phyloP scores from a whole-genome alignment of 2,113 vertebrate species.

The Columba janthina region DNA sequence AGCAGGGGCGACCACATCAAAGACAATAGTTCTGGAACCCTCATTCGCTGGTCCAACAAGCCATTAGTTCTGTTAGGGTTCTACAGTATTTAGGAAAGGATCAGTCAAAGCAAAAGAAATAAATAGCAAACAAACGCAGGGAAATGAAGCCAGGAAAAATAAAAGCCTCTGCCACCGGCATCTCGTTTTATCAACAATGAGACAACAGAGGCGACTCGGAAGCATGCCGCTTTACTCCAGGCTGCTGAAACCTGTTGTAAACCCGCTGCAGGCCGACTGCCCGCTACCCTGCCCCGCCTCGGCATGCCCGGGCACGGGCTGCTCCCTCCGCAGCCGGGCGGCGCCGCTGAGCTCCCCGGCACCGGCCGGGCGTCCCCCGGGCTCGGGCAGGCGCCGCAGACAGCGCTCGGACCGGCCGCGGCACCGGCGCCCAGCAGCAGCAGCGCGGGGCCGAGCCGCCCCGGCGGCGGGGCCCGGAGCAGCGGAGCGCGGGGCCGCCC shows the following conservation, averaged over 20 bases:
- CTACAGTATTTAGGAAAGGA: neutral
- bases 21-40: neutral
- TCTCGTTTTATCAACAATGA: fast-evolving
- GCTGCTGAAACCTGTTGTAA: neutral
- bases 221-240: neutral
- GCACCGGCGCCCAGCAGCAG: no score
- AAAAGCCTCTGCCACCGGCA: neutral
- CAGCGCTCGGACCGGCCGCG: no score
- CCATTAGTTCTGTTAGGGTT: neutral
- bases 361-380: no score
- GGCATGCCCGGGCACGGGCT: no score
- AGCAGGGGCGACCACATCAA: neutral
- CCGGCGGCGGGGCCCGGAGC: no score
- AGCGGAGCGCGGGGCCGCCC: no score
- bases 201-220: neutral
- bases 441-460: no score
- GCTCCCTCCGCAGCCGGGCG: no score
- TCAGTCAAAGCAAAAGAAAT: constrained; percentile 48
- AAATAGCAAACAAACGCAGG: neutral
- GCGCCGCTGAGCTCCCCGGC: no score
- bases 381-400: no score
- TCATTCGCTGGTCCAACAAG: neutral
- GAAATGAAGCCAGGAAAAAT: neutral
- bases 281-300: no score
- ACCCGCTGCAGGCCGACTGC: neutral